Base-by-base conservation (phyloP, 2,797 vertebrate genomes). In the Gadopsis marmoratus region DNA sequence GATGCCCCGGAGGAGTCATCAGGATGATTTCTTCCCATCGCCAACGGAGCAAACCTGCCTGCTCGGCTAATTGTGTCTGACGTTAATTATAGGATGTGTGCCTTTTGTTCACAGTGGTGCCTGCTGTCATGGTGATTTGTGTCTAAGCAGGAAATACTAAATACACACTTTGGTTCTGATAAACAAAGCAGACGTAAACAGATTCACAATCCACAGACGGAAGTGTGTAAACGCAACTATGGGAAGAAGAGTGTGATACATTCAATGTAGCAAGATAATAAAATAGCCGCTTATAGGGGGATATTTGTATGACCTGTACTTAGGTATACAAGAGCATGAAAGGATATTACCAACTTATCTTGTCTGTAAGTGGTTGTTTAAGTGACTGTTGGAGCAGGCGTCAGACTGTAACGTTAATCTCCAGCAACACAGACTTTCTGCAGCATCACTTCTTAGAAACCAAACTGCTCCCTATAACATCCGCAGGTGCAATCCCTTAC, bases 1-100 rank as follows among this genome's bases (percentile, higher is more conserved):
- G 64, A 74, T 74, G 90, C 87, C 93, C 91, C 92, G 29, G 62
- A 92, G 93, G 93, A 92, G 79, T 66, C 88, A 67, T 91, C 89
- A 72, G 13, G 61, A 76, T 59, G 68, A 81, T 85, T 93, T 92
- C 91, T 91, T 88, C 76, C 79, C 88, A 63, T 64, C 43, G 65
- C 84, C 76, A 43, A 39, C n/a, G 67, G 81, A 86, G 85, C 75
- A 23, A 85, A 86, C 69, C 87, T 70, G 89, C 61, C 85, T 35
- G 80, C 66, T 75, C 1, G 76, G 69, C 83, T 92, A 92, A 94
- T 92, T 92, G 90, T 89, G 84, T 87, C 76, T 76, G 86, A 81
- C 76, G 84, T 81, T 90, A 90, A 94, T 90, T 90, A 89, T 87
- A 87, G 91, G 81, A 90, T 82, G 79, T 89, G 80, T 68, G 74